A percentile compares a stretch with the other conserved stretches of the same genome.
Evolutionary conservation across 1,140 invertebrate species (phyloP).

Genomic region (Ostrea edulis): DNA sequence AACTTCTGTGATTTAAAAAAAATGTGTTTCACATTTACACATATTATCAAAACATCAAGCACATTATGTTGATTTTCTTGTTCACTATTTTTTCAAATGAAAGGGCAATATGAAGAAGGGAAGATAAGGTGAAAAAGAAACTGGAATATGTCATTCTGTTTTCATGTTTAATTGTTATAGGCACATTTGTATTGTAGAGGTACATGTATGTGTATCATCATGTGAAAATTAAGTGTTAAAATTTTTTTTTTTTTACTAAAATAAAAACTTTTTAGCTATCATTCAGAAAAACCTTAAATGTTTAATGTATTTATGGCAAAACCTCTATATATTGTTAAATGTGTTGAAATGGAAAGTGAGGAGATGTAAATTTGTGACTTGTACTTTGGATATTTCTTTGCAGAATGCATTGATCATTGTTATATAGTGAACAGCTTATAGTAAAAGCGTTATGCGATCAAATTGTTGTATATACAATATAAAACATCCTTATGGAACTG

Average conservation of each 20-base stretch:
- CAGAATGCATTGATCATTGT: constrained; percentile 18
- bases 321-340: constrained; percentile 19
- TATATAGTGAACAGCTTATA: constrained; percentile 39
- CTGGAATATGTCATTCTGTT: neutral
- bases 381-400: constrained; percentile 6
- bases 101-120: neutral
- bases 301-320: constrained; percentile 29
- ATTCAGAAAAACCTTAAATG: neutral
- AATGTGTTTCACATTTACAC: constrained; percentile 13
- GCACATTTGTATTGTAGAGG: constrained; percentile 15
- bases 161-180: constrained; percentile 1
- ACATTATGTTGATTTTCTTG: neutral
- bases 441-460: constrained; percentile 36
- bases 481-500: constrained; percentile 36
- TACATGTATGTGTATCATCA: constrained; percentile 3
- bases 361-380: constrained; percentile 22
- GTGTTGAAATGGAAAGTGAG: neutral
- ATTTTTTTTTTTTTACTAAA: neutral
- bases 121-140: neutral
- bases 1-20: constrained; percentile 4
- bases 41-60: neutral
- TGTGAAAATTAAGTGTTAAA: neutral
- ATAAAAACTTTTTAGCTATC: neutral
- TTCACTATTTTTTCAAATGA: constrained; percentile 7
- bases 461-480: constrained; percentile 38